Conservation (phyloP, 2,888 invertebrate species). For the Plagodis dolabraria region DNA sequence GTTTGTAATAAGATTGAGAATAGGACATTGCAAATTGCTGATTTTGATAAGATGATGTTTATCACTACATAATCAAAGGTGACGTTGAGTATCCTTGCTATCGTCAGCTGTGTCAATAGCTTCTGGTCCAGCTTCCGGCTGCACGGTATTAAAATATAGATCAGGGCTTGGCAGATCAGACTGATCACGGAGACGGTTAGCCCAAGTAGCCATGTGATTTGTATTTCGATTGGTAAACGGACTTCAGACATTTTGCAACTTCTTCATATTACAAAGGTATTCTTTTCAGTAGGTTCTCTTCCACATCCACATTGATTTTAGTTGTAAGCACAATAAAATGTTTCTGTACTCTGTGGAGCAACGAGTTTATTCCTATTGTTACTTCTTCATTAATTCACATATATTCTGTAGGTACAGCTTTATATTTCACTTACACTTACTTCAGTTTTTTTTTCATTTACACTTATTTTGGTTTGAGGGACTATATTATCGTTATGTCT, state of each 20-base stretch:
- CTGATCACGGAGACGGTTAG: slow-evolving; percentile 50
- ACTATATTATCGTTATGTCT: too few species aligned
- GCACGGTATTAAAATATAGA: slow-evolving; percentile 48
- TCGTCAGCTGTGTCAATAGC: slow-evolving; percentile 56
- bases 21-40: slow-evolving; percentile 21
- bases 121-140: slow-evolving; percentile 62
- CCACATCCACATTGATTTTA: too few species aligned
- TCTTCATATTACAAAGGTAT: not conserved
- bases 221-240: not conserved
- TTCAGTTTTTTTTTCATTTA: too few species aligned
- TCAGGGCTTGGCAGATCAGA: slow-evolving; percentile 46
- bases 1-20: slow-evolving; percentile 53
- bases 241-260: not conserved
- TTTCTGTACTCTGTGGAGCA: too few species aligned
- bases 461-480: too few species aligned
- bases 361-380: too few species aligned
- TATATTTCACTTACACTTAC: too few species aligned
- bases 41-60: slow-evolving; percentile 5
- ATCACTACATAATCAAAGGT: slow-evolving; percentile 49
- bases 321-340: too few species aligned
- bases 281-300: too few species aligned
- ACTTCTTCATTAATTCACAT: too few species aligned
- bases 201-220: slow-evolving; percentile 50
- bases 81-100: slow-evolving; percentile 56
- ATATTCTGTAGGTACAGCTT: too few species aligned